Evolutionary conservation across 1,140 invertebrate species (phyloP).

Genomic region (Drosophila setifemur): DNA sequence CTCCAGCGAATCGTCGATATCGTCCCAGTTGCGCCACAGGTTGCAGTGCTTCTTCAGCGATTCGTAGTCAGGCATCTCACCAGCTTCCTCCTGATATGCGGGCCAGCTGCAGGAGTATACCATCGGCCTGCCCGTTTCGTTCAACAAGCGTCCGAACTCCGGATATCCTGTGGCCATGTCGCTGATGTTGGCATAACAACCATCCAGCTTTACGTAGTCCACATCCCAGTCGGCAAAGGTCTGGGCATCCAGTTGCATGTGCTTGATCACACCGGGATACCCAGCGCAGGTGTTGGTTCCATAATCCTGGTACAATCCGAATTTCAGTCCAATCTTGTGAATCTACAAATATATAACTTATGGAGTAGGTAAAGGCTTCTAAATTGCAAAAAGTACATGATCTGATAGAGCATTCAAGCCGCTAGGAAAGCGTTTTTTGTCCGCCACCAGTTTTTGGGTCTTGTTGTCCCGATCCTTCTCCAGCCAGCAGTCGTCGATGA

Average conservation of each 20-base stretch:
- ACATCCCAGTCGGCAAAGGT: conserved; percentile 95
- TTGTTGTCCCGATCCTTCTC: conserved; percentile 86
- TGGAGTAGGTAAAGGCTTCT: neutral
- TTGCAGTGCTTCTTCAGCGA: conserved; percentile 94
- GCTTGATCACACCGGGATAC: conserved; percentile 91
- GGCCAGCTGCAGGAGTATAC: conserved; percentile 95
- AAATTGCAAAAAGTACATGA: conserved; percentile 86
- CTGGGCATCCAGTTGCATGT: conserved; percentile 90
- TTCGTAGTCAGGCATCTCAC: conserved; percentile 90
- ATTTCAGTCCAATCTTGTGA: conserved; percentile 90
- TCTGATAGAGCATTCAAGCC: conserved; percentile 91
- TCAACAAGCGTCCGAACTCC: conserved; percentile 88
- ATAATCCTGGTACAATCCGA: conserved; percentile 95
- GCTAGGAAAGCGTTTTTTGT: conserved; percentile 90
- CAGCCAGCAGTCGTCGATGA: conserved; percentile 95
- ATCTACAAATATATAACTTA: conserved; percentile 84
- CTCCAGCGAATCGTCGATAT: conserved; percentile 92
- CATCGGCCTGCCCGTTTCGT: conserved; percentile 91
- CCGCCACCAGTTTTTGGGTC: conserved; percentile 87
- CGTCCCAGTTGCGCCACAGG: conserved; percentile 94
- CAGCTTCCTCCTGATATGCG: conserved; percentile 93
- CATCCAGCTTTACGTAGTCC: conserved; percentile 95
- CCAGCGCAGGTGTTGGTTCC: conserved; percentile 92
- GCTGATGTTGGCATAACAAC: conserved; percentile 88
- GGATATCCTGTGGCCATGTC: conserved; percentile 87